These are phyloP conservation scores for Agriotes lineatus DNA, from an alignment of 2,888 invertebrate genomes.

Conservation along the genomic window DNA sequence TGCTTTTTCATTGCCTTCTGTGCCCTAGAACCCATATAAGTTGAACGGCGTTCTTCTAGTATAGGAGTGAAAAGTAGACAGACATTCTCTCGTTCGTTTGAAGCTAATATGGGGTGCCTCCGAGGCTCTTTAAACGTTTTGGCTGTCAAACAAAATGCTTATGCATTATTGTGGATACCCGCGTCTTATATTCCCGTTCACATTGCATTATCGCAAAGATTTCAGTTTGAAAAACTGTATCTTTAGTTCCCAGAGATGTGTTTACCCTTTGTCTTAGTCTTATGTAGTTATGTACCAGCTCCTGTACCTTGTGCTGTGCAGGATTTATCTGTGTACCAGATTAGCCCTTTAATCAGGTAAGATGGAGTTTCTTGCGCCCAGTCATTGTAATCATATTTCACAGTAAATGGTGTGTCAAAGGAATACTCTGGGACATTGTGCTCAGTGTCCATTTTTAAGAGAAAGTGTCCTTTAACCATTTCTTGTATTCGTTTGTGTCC, in stretches of 20 bases:
- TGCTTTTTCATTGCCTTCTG: no score
- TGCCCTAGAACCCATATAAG: no score
- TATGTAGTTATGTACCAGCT: background rate
- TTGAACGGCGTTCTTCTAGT: background rate
- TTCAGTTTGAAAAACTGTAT: background rate
- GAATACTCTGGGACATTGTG: background rate
- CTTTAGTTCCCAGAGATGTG: background rate
- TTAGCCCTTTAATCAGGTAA: background rate
- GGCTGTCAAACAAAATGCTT: background rate
- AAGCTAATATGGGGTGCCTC: background rate
- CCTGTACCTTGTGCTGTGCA: background rate
- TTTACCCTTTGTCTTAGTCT: background rate
- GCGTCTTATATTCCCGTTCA: background rate
- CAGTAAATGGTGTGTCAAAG: background rate
- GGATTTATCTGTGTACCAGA: background rate
- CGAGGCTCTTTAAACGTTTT: background rate
- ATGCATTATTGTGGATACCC: background rate
- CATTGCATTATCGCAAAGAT: background rate
- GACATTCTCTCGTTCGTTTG: background rate
- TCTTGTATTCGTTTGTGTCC: no score
- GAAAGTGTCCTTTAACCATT: background rate
- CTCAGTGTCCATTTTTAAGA: background rate
- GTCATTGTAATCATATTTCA: no score
- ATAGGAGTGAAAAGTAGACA: background rate
- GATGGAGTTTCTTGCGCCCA: background rate